Evolutionary conservation across 2,113 vertebrate species (phyloP).

Genomic region (Myodes glareolus): DNA sequence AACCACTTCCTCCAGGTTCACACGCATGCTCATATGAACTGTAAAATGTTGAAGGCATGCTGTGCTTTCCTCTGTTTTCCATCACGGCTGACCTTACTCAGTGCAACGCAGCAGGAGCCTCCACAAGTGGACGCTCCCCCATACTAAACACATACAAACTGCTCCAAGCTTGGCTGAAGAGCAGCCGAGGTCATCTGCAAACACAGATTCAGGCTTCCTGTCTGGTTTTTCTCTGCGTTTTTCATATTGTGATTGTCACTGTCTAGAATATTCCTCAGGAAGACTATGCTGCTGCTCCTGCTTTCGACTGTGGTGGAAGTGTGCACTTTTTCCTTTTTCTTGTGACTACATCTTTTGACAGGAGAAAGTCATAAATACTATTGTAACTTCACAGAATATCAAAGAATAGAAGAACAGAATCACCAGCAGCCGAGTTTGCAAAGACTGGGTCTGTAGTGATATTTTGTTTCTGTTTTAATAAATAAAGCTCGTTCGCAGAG

Average conservation of each 20-base stretch:
- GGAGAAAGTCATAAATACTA: background rate
- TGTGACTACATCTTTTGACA: background rate
- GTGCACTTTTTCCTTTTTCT: background rate
- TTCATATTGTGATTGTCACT: background rate
- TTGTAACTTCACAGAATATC: background rate
- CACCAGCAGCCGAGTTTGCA: background rate
- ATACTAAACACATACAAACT: background rate
- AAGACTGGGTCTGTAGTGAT: background rate
- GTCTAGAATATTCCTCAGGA: background rate
- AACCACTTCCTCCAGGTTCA: background rate
- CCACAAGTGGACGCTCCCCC: background rate
- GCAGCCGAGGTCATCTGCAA: background rate
- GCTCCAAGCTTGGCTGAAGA: background rate
- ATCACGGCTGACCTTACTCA: slow-evolving; percentile 4
- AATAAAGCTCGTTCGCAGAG: too few species aligned
- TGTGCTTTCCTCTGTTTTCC: background rate
- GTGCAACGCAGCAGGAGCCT: background rate
- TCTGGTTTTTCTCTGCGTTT: background rate
- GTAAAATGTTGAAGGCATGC: background rate
- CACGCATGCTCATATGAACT: slow-evolving; percentile 1
- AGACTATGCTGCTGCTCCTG: background rate
- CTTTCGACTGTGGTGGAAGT: background rate
- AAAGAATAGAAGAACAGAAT: background rate
- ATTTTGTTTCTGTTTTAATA: too few species aligned
- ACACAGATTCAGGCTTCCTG: background rate